phyloP scores from a whole-genome alignment of 2,888 invertebrate species.

The Argyresthia goedartella region DNA sequence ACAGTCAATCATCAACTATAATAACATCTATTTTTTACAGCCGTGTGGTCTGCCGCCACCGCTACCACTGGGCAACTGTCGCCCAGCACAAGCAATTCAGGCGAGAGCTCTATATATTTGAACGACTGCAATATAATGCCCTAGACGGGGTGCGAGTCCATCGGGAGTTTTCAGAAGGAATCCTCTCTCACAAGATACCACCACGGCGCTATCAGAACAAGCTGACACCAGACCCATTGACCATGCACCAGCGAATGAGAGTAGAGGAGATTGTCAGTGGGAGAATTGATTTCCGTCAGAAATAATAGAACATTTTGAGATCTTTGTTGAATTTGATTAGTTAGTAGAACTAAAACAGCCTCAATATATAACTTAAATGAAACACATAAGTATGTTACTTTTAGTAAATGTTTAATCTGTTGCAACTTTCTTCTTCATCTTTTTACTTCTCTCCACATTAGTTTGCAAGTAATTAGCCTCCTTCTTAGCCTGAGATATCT shows the following conservation, averaged over 20 bases:
- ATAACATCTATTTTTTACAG: slow-evolving; percentile 39
- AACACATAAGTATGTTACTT: slow-evolving; percentile 10
- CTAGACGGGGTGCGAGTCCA: slow-evolving; percentile 75
- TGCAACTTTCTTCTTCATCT: slow-evolving; percentile 55
- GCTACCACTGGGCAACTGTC: slow-evolving; percentile 64
- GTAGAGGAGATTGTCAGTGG: slow-evolving; percentile 59
- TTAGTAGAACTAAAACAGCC: slow-evolving; percentile 2
- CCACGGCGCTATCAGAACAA: slow-evolving; percentile 53
- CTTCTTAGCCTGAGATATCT: slow-evolving; percentile 92
- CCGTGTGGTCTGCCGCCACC: slow-evolving; percentile 74
- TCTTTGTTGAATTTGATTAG: background rate
- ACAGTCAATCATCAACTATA: background rate
- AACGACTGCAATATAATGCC: slow-evolving; percentile 73
- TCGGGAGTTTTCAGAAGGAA: slow-evolving; percentile 72
- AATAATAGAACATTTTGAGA: slow-evolving; percentile 18
- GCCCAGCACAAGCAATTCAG: slow-evolving; percentile 71
- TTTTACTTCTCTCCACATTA: slow-evolving; percentile 85
- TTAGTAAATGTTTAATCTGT: slow-evolving; percentile 10
- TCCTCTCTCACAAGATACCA: slow-evolving; percentile 63
- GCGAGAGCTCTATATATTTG: slow-evolving; percentile 72
- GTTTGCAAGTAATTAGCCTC: slow-evolving; percentile 89
- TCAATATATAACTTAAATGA: slow-evolving; percentile 6
- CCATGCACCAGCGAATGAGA: slow-evolving; percentile 45
- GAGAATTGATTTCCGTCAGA: slow-evolving; percentile 34
- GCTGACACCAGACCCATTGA: slow-evolving; percentile 49